phyloP scores from a whole-genome alignment of 2,888 invertebrate genomes.

The Linyphia triangularis region DNA sequence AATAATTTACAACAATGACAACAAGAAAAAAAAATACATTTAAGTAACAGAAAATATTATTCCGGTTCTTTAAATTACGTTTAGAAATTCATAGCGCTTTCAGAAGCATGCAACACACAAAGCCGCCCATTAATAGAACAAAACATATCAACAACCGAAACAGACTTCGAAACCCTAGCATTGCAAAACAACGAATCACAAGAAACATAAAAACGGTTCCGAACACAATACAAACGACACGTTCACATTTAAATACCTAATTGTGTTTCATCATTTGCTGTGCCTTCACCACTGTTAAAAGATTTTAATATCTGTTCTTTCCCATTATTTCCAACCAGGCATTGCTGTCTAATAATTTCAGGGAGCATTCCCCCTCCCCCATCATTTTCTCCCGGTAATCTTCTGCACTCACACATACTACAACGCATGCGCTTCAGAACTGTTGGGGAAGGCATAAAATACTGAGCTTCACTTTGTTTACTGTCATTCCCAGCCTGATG shows the following conservation, averaged over 20 bases:
- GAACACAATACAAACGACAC: background rate
- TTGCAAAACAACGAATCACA: no score
- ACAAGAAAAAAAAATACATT: no score
- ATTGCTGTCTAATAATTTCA: constrained; percentile 5
- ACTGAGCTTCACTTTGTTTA: constrained; percentile 36
- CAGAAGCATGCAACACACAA: no score
- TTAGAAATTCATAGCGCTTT: no score
- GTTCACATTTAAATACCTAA: background rate
- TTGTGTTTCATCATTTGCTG: no score
- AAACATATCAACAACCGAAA: no score
- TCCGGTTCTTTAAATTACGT: no score
- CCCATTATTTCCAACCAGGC: background rate
- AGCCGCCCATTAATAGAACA: no score
- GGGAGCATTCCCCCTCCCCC: background rate
- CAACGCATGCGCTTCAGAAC: constrained; percentile 27
- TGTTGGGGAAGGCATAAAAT: constrained; percentile 36
- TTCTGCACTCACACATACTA: background rate
- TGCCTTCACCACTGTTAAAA: background rate
- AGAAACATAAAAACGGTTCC: no score
- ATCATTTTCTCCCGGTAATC: background rate
- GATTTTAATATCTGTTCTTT: background rate
- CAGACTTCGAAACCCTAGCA: no score
- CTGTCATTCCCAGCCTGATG: constrained; percentile 42
- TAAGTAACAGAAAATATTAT: no score
- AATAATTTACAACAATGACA: no score